phyloP scores from a whole-genome alignment of 2,888 invertebrate species.

The Spodoptera exigua region DNA sequence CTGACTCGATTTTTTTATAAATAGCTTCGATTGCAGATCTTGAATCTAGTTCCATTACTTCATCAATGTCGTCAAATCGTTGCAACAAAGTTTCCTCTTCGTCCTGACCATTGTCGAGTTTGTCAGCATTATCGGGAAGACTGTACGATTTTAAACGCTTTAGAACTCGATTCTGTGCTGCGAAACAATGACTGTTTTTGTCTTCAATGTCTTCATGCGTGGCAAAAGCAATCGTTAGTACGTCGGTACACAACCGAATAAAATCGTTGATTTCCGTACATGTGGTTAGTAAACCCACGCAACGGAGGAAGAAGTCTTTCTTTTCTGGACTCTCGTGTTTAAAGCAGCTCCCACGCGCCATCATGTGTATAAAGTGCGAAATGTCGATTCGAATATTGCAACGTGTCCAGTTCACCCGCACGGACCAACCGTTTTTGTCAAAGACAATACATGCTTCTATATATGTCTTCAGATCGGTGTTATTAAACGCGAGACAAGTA shows the following conservation, averaged over 20 bases:
- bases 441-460: background rate
- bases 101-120: background rate
- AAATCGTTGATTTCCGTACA: too few relatives aligned
- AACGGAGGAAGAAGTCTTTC: background rate
- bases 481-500: background rate
- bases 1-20: background rate
- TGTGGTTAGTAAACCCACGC: background rate
- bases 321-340: background rate
- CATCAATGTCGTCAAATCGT: background rate
- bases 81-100: background rate
- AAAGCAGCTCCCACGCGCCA: too few relatives aligned
- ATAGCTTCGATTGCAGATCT: background rate
- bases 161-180: background rate
- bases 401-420: background rate
- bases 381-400: background rate
- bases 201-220: background rate
- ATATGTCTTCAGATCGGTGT: background rate
- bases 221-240: background rate
- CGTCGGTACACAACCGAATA: background rate
- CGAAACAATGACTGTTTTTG: background rate
- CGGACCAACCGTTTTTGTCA: too few relatives aligned
- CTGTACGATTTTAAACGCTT: background rate
- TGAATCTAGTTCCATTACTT: background rate
- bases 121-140: background rate
- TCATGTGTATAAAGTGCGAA: background rate